Base-by-base conservation (phyloP, 2,888 invertebrate species). In the Chirona hameri region DNA sequence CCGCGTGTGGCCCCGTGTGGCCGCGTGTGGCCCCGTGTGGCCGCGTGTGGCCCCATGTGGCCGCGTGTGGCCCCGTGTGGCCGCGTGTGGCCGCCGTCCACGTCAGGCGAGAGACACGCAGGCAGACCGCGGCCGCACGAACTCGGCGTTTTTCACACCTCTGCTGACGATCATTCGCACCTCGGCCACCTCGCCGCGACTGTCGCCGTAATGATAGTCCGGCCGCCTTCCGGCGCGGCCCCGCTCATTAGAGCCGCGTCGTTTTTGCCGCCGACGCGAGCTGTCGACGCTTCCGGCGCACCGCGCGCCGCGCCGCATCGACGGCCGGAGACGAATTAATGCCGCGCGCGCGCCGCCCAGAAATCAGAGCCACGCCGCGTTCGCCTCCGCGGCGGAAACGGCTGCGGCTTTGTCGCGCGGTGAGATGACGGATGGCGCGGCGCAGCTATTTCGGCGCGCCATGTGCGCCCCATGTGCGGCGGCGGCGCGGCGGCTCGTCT, bases 401-500 rank as follows among this genome's bases (percentile, higher is more conserved):
- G 72, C 31, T 39, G 72, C 39, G 72, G 69, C 39, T 39, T 31
- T 31, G 72, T 69, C 29, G 72, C 39, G 72, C 72, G 72, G 4
- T 72, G 69, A 72, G 69, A 72, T 76, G 72, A 76, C 72, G 72
- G 39, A 76, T 76, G 72, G 31, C n/a, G 39, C 29, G 31, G 3
- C 39, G 15, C n/a, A 21, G 72, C 72, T 39, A 39, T 76, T 76
- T 31, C 39, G 72, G 72, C 72, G 39, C 72, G 39, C 72, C 72
- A 76, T 76, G 72, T 76, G 72, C 18, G 18, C 72, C 7, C 72
- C 72, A 76, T 76, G 72, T 76, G 72, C 39, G 18, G 29, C 60
- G 29, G 29, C 29, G 69, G 72, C n/a, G 69, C n/a, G n/a, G 72
- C 72, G 72, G 72, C 72, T 76, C 72, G 72, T 39, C 72, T 76